A percentile compares a stretch with the other conserved stretches of the same genome.
These are phyloP conservation scores for Chrysogorgia sp. DNA, from an alignment of 92 coral and sea anemone genomes.

Conservation along the genomic window DNA sequence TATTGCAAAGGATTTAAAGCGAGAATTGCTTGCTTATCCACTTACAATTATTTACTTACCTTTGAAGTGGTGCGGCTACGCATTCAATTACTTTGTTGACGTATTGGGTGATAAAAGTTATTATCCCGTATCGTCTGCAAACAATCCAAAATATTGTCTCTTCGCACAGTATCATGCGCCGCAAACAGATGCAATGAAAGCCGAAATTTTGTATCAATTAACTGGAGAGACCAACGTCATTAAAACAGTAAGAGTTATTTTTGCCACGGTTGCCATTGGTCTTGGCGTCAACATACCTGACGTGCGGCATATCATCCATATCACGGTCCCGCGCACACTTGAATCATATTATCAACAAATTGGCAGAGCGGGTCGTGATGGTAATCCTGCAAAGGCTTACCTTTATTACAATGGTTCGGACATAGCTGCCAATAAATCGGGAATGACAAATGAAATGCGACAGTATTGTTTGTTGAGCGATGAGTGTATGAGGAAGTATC, in stretches of 20 bases:
- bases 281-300: slow-evolving; percentile 54
- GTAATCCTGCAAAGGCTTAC: slow-evolving; percentile 39
- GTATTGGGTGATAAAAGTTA: slow-evolving; percentile 31
- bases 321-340: slow-evolving; percentile 57
- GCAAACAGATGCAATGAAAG: slow-evolving; percentile 62
- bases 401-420: slow-evolving; percentile 57
- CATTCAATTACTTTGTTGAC: slow-evolving; percentile 45
- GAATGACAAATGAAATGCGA: slow-evolving; percentile 59
- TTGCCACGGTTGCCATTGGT: slow-evolving; percentile 66
- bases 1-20: slow-evolving; percentile 1
- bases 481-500: slow-evolving; percentile 15
- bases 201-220: slow-evolving; percentile 54
- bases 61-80: no score
- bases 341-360: slow-evolving; percentile 63
- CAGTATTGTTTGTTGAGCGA: slow-evolving; percentile 11
- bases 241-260: slow-evolving; percentile 53
- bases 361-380: slow-evolving; percentile 67
- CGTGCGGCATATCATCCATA: slow-evolving; percentile 58
- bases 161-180: slow-evolving; percentile 55
- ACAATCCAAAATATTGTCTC: not conserved
- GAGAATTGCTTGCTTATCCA: no score
- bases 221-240: slow-evolving; percentile 10
- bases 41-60: no score
- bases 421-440: slow-evolving; percentile 52
- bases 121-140: slow-evolving; percentile 12